Base-by-base conservation (phyloP, 1,140 invertebrate species). In the Heliconius nattereri region DNA sequence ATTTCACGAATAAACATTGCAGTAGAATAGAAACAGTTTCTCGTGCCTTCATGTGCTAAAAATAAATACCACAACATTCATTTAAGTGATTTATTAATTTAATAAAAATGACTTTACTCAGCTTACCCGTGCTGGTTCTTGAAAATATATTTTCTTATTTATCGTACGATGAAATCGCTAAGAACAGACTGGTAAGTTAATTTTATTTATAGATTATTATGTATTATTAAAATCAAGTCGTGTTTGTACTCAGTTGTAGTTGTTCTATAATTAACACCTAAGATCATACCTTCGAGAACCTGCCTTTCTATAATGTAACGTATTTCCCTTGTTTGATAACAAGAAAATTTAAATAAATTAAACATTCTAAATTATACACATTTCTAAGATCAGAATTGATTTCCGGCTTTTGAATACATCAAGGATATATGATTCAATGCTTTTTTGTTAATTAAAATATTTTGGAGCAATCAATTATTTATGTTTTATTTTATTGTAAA, bases 121-220 rank as follows among this genome's bases (percentile, higher is more conserved):
- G 96, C 83, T 93, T 98, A 52, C 97, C 98, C 40, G 96, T 97
- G 85, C 96, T 97, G 81, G 96, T 98, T 52, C 84, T 98, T 11
- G 97, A 98, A 87, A 96, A 97, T 73, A 97, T 98, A 83, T 94
- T 98, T 45, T 97, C 96, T 40, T 97, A 96, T 94, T 94, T 98
- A 49, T 93, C 96, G 1, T 98, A 97, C 90, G 97, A 98, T 92
- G 97, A 98, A 95, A 96, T 98, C 74, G 97, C 97, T 78, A 96
- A 96, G 93, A 96, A 96, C 87, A 96, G 97, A 95, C 91, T 97
- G 87, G 98, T 98, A 96, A 96, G 96, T 85, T 73, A 32, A 77
- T 85, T 84, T 87, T 90, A 89, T 91, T 87, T 89, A 87, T 87
- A 89, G 85, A 85, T 52, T 20, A 52, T 20, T 52, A 52, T 83